A percentile compares a stretch with the other conserved stretches of the same genome.
phyloP scores from a whole-genome alignment of 1,140 invertebrate genomes.

The Neuroterus valhalla region DNA sequence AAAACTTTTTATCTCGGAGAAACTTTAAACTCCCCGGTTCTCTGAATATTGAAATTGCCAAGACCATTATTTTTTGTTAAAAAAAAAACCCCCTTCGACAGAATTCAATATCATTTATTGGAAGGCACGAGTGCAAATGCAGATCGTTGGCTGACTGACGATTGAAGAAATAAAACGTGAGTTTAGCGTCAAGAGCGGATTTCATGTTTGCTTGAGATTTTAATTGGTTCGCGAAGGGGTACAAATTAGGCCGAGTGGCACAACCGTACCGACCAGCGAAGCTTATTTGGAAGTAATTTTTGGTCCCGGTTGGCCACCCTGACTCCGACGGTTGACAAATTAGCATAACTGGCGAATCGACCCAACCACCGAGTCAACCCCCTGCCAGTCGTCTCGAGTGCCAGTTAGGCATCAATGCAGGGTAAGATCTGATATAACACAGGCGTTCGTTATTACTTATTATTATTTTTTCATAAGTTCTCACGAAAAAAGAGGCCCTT shows the following conservation, averaged over 20 bases:
- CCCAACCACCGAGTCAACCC: conserved; percentile 68
- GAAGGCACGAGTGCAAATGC: neutral
- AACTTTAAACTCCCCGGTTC: too few relatives aligned
- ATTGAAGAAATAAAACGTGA: conserved; percentile 19
- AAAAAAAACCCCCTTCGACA: neutral
- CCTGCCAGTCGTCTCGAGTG: conserved; percentile 67
- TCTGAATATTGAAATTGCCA: neutral
- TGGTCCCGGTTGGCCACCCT: conserved; percentile 58
- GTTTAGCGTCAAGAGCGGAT: neutral
- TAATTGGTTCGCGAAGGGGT: conserved; percentile 1
- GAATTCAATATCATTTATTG: conserved; percentile 6
- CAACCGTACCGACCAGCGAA: neutral
- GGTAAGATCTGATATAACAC: conserved; percentile 55
- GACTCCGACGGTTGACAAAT: conserved; percentile 71
- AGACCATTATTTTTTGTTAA: neutral
- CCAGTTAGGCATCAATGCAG: conserved; percentile 61
- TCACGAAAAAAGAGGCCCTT: conserved; percentile 51
- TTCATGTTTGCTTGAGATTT: conserved; percentile 24
- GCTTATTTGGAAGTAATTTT: conserved; percentile 59
- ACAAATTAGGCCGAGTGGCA: conserved; percentile 33
- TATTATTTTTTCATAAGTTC: conserved; percentile 41
- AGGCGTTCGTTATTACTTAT: conserved; percentile 45
- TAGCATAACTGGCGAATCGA: conserved; percentile 74
- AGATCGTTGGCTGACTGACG: conserved; percentile 16
- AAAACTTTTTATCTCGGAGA: too few relatives aligned